Evolutionary conservation across 2,888 invertebrate genomes (phyloP).

Genomic region (Pristionchus exspectatus): DNA sequence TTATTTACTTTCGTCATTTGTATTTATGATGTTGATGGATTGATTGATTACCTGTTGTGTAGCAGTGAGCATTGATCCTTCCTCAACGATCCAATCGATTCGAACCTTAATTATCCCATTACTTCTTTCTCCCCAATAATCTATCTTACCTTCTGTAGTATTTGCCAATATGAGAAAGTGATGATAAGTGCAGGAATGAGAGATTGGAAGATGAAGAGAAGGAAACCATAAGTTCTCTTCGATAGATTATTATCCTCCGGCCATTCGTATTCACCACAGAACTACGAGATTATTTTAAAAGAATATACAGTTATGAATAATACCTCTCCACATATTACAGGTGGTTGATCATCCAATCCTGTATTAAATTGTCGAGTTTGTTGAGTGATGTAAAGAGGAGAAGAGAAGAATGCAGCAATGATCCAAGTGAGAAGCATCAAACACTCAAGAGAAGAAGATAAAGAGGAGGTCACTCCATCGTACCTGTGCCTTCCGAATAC

Average conservation of each 20-base stretch:
- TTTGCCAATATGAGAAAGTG: slow-evolving; percentile 78
- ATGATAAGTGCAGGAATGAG: slow-evolving; percentile 75
- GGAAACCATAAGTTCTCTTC: slow-evolving; percentile 66
- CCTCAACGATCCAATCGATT: slow-evolving; percentile 76
- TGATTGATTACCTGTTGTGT: slow-evolving; percentile 71
- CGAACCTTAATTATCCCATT: slow-evolving; percentile 64
- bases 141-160: slow-evolving; percentile 74
- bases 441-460: slow-evolving; percentile 60
- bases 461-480: slow-evolving; percentile 18
- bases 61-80: slow-evolving; percentile 77
- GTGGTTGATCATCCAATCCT: not conserved
- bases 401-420: slow-evolving; percentile 70
- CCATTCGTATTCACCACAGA: slow-evolving; percentile 77
- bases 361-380: slow-evolving; percentile 40
- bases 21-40: not conserved
- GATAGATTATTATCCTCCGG: slow-evolving; percentile 58
- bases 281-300: slow-evolving; percentile 59
- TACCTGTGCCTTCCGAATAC: slow-evolving; percentile 69
- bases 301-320: not conserved
- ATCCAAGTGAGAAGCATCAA: slow-evolving; percentile 72
- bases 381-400: slow-evolving; percentile 74
- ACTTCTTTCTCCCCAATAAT: not conserved
- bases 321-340: slow-evolving; percentile 52
- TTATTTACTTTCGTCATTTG: too few species aligned
- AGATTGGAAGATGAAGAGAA: slow-evolving; percentile 73